Evolutionary conservation across 2,113 vertebrate genomes (phyloP).

Genomic region (Mirza zaza): DNA sequence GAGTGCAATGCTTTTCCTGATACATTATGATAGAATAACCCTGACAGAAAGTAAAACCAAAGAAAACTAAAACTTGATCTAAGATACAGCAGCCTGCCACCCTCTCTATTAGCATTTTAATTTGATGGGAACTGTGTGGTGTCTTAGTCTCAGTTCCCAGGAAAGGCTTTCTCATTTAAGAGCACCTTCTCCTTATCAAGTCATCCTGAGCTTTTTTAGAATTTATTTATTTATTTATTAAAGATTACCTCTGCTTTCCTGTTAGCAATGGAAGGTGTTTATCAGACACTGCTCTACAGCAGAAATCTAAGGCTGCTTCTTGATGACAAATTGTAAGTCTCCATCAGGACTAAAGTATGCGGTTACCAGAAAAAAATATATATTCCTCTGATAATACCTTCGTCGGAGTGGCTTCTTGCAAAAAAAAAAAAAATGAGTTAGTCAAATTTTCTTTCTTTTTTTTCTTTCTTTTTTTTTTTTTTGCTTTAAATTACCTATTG

Average conservation of each 20-base stretch:
- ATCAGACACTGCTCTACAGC: slow-evolving; percentile 52
- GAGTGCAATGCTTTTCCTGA: slow-evolving; percentile 70
- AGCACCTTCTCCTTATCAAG: slow-evolving; percentile 53
- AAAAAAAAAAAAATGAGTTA: slow-evolving; percentile 6
- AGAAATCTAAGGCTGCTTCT: background rate
- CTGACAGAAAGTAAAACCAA: slow-evolving; percentile 75
- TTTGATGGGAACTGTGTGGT: slow-evolving; percentile 66
- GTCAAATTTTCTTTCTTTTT: background rate
- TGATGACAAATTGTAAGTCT: slow-evolving; percentile 56
- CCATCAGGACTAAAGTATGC: slow-evolving; percentile 20
- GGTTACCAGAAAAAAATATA: background rate
- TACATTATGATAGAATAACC: slow-evolving; percentile 69
- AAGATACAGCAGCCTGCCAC: slow-evolving; percentile 47
- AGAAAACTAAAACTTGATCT: slow-evolving; percentile 66
- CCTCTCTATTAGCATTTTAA: slow-evolving; percentile 70
- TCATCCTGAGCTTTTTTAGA: slow-evolving; percentile 49
- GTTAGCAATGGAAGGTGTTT: slow-evolving; percentile 58
- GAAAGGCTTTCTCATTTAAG: slow-evolving; percentile 72
- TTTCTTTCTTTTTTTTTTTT: background rate
- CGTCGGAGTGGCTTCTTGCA: background rate
- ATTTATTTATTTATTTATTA: slow-evolving; percentile 54
- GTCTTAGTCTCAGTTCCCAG: slow-evolving; percentile 43
- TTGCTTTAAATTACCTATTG: background rate
- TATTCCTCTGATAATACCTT: background rate
- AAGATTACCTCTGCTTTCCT: slow-evolving; percentile 48